Evolutionary conservation across 2,888 invertebrate species (phyloP).

Genomic region (Hypercompe scribonia): DNA sequence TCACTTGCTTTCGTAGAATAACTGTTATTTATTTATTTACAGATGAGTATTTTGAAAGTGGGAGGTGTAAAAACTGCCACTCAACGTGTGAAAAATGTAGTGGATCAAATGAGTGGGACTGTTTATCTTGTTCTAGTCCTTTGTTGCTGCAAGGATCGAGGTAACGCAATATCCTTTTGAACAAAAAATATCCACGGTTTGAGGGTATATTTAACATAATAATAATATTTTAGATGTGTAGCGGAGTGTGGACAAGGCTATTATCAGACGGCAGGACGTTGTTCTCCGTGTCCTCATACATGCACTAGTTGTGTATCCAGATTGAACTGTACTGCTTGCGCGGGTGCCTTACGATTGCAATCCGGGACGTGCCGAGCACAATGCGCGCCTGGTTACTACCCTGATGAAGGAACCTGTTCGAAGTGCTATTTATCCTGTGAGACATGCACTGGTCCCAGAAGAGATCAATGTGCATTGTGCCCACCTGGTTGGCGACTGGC

Average conservation of each 20-base stretch:
- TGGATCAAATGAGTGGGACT: conserved; percentile 92
- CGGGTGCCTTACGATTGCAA: conserved; percentile 91
- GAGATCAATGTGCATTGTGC: conserved; percentile 94
- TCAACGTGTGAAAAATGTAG: conserved; percentile 94
- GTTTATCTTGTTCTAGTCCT: conserved; percentile 91
- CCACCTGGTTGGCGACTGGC: conserved; percentile 93
- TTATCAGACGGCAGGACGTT: conserved; percentile 91
- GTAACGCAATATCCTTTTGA: conserved; percentile 64
- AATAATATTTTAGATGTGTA: conserved; percentile 87
- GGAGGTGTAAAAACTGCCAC: conserved; percentile 93
- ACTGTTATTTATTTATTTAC: conserved; percentile 63
- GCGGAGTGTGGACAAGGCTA: conserved; percentile 92
- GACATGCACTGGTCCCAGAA: conserved; percentile 93
- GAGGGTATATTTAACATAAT: conserved; percentile 41
- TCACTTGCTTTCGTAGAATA: conserved; percentile 48
- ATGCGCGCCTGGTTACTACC: conserved; percentile 93
- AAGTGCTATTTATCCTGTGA: conserved; percentile 94
- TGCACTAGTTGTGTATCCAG: conserved; percentile 92
- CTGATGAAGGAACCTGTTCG: conserved; percentile 93
- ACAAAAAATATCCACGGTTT: neutral
- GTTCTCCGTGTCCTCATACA: conserved; percentile 92
- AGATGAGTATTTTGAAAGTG: conserved; percentile 92
- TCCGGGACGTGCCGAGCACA: conserved; percentile 93
- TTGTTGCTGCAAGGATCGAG: conserved; percentile 90
- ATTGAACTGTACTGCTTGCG: conserved; percentile 93